A percentile compares a stretch with the other conserved stretches of the same genome.
Evolutionary conservation across 1,140 invertebrate genomes (phyloP).

Genomic region (Hestina assimilis): DNA sequence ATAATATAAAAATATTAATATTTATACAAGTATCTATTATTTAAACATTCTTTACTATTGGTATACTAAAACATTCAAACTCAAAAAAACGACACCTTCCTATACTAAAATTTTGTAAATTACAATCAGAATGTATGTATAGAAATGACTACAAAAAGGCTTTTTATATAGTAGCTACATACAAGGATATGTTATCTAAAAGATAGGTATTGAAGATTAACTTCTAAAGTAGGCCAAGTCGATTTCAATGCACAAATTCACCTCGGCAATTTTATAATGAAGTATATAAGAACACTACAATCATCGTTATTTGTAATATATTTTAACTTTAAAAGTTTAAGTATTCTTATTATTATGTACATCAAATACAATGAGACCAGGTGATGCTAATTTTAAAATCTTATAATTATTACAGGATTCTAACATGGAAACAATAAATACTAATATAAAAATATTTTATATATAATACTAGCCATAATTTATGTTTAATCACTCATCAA

Average conservation of each 20-base stretch:
- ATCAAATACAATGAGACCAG: not conserved
- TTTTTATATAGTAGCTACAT: not conserved
- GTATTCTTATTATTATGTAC: not conserved
- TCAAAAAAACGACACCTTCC: not conserved
- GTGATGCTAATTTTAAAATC: not conserved
- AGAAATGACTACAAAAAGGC: not conserved
- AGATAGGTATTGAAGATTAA: not conserved
- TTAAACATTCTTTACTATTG: not conserved
- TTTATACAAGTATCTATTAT: conserved; percentile 1
- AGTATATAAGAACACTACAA: too few species aligned
- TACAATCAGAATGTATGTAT: not conserved
- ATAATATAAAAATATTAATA: conserved; percentile 4
- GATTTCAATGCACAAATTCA: too few species aligned
- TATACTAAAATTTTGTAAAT: not conserved
- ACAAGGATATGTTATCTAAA: not conserved
- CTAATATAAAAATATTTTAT: conserved; percentile 3
- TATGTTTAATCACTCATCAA: not conserved
- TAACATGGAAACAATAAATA: not conserved
- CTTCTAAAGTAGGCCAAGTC: too few species aligned
- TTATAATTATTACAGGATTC: not conserved
- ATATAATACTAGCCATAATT: not conserved
- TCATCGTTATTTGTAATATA: too few species aligned
- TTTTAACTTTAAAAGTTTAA: not conserved
- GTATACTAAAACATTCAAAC: not conserved
- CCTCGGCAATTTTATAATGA: too few species aligned